Evolutionary conservation across 2,888 invertebrate genomes (phyloP).

Genomic region (Cerastis rubricosa): DNA sequence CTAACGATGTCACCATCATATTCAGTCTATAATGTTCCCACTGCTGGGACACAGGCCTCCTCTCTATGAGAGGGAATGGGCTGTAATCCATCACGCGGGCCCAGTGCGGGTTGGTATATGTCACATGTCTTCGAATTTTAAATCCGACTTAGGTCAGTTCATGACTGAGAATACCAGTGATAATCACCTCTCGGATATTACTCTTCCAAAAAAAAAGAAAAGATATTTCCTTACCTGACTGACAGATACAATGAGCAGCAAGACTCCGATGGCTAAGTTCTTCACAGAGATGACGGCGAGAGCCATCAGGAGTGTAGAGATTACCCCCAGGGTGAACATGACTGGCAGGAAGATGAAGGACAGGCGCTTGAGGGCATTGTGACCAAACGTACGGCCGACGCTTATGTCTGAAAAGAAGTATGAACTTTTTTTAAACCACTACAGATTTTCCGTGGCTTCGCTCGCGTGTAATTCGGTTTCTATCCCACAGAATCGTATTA

Average conservation of each 20-base stretch:
- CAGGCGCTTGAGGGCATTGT: conserved; percentile 93
- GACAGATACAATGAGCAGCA: conserved; percentile 91
- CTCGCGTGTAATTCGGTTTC: neutral
- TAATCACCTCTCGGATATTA: too few species aligned
- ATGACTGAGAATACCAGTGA: too few species aligned
- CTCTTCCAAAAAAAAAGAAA: neutral
- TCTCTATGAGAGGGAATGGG: too few species aligned
- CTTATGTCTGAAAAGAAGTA: conserved; percentile 74
- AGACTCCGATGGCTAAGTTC: conserved; percentile 93
- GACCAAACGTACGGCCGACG: conserved; percentile 93
- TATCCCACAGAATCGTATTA: neutral
- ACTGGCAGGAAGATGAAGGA: conserved; percentile 93
- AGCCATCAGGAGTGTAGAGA: conserved; percentile 93
- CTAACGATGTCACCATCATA: too few species aligned
- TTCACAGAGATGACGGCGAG: conserved; percentile 94
- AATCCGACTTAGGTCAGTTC: too few species aligned
- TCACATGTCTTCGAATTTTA: too few species aligned
- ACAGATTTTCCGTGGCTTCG: neutral
- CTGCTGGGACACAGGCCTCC: too few species aligned
- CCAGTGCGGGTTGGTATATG: too few species aligned
- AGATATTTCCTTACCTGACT: conserved; percentile 86
- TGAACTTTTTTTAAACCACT: neutral
- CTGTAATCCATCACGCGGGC: too few species aligned
- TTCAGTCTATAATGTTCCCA: too few species aligned
- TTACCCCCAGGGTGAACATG: conserved; percentile 94